Base-by-base conservation (phyloP, 2,888 invertebrate species). In the Agonum fuliginosum region DNA sequence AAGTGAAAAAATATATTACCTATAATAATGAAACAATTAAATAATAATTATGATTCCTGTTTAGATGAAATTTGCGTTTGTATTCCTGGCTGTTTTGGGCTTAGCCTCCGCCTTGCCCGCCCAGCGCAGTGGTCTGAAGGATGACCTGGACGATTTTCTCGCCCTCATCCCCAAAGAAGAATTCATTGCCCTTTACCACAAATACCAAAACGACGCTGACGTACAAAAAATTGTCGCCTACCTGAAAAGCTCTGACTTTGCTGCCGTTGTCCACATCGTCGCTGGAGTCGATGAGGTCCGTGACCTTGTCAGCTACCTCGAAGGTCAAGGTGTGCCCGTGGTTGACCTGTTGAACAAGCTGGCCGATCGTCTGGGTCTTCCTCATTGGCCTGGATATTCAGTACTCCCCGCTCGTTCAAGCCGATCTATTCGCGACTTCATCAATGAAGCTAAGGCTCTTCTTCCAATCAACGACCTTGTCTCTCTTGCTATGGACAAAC, bases 241-340 rank as follows among this genome's bases (percentile, higher is more conserved):
- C 79, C 75, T 83, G 22, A 82, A 83, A 81, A 80, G 82, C 46
- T 37, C 62, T 3, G 83, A 83, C n/a, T 76, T 83, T 10, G 80
- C 82, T 12, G 78, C 67, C 5, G 75, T 62, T 8, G 79, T 79
- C n/a, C 30, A 34, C 2, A 65, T 51, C 17, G 77, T 81, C 14
- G 80, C 78, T 20, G 77, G 73, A n/a, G 79, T 74, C 62, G 78
- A 81, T 76, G 78, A 79, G n/a, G 79, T 83, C 51, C 80, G 78
- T 73, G 41, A 65, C 4, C 81, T 80, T 54, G 72, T 83, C 24
- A 41, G 1, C 58, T 62, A 43, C 22, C 19, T 74, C 22, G 27
- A 74, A 58, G 41, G 1, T 1, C n/a, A 74, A 10, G 62, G 62
- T 43, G 74, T 74, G 4, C 62, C 41, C 12, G 27, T 62, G 4